Evolutionary conservation across 2,113 vertebrate genomes (phyloP), one percentile per base, ranked within the genome.

Genomic region (Pimephales promelas): DNA sequence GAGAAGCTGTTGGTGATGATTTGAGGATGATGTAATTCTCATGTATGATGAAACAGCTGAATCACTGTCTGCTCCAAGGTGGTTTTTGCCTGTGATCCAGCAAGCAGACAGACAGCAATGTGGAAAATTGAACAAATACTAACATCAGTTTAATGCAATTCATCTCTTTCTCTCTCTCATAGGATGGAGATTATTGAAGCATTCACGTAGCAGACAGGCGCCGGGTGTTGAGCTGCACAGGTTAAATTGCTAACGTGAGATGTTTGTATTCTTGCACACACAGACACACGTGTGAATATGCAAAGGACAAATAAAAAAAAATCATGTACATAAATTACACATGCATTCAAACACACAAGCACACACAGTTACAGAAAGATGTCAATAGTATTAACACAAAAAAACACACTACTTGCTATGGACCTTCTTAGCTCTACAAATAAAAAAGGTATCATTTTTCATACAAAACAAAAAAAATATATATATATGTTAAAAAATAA

Each of bases 381-480:
- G 72, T 54, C 73, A 57, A 36, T 57, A 22, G 49, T 76, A 56
- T 57, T 76, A 36, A 34, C 73, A 56, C 31, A 66, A 45, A 16
- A 18, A 56, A 24, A 72, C n/a, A 24, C 10, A 18, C 90, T 92
- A 89, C 10, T 31, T 40, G 22, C 24, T 31, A 71, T 52, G 22
- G 56, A 73, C 49, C n/a, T 34, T 76, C 57, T 52, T 13, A 40
- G n/a, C 43, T 28, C 59, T 31, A 40, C 34, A 40, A 22, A 68
- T 68, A 40, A 52, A 66, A 75, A 2, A 71, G 31, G 31, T 57
- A 57, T 57, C 5, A 40, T 34, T 76, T 90, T 90, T 87, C 86
- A 87, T 89, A 90, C 90, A 88, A 91, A 90, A 89, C 90, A 82
- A 90, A 90, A 89, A 86, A 88, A 88, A 89, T 89, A 92, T 86